phyloP scores from a whole-genome alignment of 1,140 invertebrate genomes.

The Stegodyphus dumicola region DNA sequence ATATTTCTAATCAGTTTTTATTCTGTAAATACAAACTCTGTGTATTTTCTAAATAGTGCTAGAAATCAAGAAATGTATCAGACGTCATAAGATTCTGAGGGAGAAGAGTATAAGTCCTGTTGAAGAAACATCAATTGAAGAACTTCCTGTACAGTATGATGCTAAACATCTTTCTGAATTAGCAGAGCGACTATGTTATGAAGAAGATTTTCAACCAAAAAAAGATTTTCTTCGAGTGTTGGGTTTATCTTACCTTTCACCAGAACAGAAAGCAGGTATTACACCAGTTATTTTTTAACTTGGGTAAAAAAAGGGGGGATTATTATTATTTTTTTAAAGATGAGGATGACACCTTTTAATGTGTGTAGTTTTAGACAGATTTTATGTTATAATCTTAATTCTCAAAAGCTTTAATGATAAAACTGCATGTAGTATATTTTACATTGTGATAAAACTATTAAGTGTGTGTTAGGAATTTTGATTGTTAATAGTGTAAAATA shows the following conservation, averaged over 20 bases:
- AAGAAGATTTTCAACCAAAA: conserved; percentile 27
- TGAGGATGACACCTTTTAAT: no score
- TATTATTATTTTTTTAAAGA: no score
- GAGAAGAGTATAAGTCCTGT: conserved; percentile 37
- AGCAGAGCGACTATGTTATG: conserved; percentile 29
- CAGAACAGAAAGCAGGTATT: conserved; percentile 40
- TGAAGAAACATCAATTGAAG: neutral
- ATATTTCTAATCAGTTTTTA: no score
- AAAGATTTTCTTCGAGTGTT: conserved; percentile 30
- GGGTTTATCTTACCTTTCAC: conserved; percentile 17
- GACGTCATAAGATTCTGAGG: conserved; percentile 25
- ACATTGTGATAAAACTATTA: no score
- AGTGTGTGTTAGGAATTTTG: no score
- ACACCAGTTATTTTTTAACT: neutral
- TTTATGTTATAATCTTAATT: no score
- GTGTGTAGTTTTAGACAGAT: no score
- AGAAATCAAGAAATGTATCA: conserved; percentile 60
- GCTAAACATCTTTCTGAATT: conserved; percentile 26
- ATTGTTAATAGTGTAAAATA: no score
- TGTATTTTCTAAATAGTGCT: conserved; percentile 24
- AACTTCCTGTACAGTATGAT: conserved; percentile 27
- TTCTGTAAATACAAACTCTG: no score
- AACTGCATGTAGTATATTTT: no score
- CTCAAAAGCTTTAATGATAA: no score
- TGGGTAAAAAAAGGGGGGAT: no score